Base-by-base conservation (phyloP, 1,140 invertebrate species). In the Ceratoteleas bidentatus region DNA sequence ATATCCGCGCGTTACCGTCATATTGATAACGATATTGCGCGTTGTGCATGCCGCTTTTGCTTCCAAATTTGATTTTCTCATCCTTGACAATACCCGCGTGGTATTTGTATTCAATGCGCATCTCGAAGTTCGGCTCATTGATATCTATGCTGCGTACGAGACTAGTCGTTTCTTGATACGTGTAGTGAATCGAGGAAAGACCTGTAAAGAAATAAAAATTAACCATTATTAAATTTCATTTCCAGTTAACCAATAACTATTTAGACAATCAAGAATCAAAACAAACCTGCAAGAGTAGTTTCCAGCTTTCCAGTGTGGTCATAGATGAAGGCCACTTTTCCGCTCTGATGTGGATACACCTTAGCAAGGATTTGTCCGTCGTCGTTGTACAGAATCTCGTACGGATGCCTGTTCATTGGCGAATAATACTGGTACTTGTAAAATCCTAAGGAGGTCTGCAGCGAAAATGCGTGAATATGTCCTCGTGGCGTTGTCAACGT, bases 341-440 rank as follows among this genome's bases (percentile, higher is more conserved):
- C 96, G 11, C 96, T 96, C 87, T 97, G 96, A 87, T 97, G 96
- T 0, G 97, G 97, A 91, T 96, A 97, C 13, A 97, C 94, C 88
- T 97, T 97, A 0, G 96, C 95, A 11, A 97, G 88, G 40, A 98
- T 96, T 86, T 97, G 96, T 0, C 96, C 96, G 68, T 97, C 94
- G 77, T 98, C 97, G 83, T 98, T 97, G 90, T 97, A 98, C 0
- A 97, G 92, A 49, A 98, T 95, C 88, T 97, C 96, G 86, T 97
- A 98, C 0, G 96, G 96, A 92, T 97, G 96, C 52, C 96, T 93
- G 84, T 96, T 96, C 93, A 97, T 96, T 2, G 97, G 96, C 3
- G 97, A 96, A 85, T 95, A 96, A 90, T 98, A 97, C 85, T 97
- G 95, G 85, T 98, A 97, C 86, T 97, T 97, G 88, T 97, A 98